Evolutionary conservation across 92 coral and sea anemone genomes (phyloP).

Genomic region (Actinostola sp.): DNA sequence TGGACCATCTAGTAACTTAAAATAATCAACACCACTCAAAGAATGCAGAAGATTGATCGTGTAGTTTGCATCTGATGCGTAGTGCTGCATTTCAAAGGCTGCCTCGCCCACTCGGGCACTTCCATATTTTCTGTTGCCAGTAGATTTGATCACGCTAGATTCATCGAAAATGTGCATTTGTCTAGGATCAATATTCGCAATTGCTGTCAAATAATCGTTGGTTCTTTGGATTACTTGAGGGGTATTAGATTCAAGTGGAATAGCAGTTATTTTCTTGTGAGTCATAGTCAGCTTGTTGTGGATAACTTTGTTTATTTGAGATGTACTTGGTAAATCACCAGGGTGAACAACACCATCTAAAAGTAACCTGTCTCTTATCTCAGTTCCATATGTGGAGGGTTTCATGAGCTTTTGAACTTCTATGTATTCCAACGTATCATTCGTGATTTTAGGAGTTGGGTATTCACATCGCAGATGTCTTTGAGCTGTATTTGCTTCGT

Average conservation of each 20-base stretch:
- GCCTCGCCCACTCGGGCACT: conserved; percentile 52
- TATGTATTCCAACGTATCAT: conserved; percentile 15
- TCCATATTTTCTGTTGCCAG: conserved; percentile 60
- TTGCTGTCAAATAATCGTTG: too few relatives aligned
- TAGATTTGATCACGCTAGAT: conserved; percentile 46
- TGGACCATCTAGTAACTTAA: conserved; percentile 46
- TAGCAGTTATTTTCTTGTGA: conserved; percentile 15
- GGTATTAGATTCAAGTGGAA: conserved; percentile 27
- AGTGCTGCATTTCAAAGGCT: conserved; percentile 65
- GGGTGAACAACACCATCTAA: conserved; percentile 36
- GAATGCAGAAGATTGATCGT: conserved; percentile 55
- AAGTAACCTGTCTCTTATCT: conserved; percentile 17
- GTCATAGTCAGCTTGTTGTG: conserved; percentile 34
- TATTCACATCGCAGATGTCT: too few relatives aligned
- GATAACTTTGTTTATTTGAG: conserved; percentile 24
- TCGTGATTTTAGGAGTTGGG: conserved; percentile 10
- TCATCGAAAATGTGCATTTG: conserved; percentile 61
- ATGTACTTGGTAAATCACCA: conserved; percentile 24
- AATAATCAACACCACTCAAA: conserved; percentile 40
- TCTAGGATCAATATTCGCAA: conserved; percentile 36
- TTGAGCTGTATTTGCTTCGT: too few relatives aligned
- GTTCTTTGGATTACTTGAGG: neutral
- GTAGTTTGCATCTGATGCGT: conserved; percentile 61
- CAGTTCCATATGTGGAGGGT: conserved; percentile 33
- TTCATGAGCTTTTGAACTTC: conserved; percentile 24